These are phyloP conservation scores for Drosophila lacicola DNA, from an alignment of 2,888 invertebrate species.

Conservation along the genomic window DNA sequence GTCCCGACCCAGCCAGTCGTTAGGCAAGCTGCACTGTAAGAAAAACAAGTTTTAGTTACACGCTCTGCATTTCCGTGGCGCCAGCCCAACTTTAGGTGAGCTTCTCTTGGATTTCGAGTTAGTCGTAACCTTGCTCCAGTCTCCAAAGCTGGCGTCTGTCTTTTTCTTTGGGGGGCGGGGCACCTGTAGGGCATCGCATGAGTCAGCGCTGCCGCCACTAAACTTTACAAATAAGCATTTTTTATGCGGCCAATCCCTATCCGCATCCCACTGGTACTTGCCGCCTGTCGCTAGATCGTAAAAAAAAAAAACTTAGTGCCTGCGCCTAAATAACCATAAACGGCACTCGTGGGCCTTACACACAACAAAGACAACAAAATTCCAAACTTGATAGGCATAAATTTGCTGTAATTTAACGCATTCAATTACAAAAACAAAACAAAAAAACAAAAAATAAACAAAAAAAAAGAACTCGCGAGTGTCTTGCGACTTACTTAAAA, in stretches of 20 bases:
- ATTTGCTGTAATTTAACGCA: conserved; percentile 78
- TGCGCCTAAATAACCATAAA: conserved; percentile 77
- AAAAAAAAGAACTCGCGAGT: conserved; percentile 50
- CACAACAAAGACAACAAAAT: conserved; percentile 32
- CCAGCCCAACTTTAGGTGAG: conserved; percentile 48
- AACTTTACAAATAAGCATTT: conserved; percentile 78
- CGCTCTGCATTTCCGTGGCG: conserved; percentile 75
- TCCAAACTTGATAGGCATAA: conserved; percentile 77
- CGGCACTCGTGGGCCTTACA: conserved; percentile 65
- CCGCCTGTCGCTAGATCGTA: conserved; percentile 57
- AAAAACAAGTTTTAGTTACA: conserved; percentile 76
- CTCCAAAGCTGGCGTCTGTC: conserved; percentile 3
- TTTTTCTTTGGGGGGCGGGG: conserved; percentile 18
- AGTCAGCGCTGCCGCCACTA: conserved; percentile 68
- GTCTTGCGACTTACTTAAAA: conserved; percentile 75
- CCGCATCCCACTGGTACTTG: neutral
- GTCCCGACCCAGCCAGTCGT: conserved; percentile 11
- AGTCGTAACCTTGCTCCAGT: conserved; percentile 51
- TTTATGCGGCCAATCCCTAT: conserved; percentile 65
- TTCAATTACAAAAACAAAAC: conserved; percentile 66
- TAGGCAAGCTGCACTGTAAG: conserved; percentile 60
- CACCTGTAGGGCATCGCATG: conserved; percentile 69
- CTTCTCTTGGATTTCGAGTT: conserved; percentile 29
- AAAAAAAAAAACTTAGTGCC: conserved; percentile 72
- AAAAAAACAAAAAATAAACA: conserved; percentile 19